Percentiles rank a stretch among this genome's conserved stretches.
Conservation (phyloP, 35 echinoderm and acorn worm species). For the Anneissia japonica region DNA sequence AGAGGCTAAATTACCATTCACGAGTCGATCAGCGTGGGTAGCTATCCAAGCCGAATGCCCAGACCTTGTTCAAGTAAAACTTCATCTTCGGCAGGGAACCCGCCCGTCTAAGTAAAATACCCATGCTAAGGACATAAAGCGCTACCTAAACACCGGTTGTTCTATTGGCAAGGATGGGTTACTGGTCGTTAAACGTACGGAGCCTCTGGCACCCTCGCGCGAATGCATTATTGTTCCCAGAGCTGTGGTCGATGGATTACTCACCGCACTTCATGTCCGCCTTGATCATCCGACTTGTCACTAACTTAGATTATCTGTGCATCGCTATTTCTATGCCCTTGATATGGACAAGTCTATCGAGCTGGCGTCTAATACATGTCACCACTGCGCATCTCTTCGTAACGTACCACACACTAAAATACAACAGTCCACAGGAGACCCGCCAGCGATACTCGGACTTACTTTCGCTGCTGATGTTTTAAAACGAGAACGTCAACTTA, state of each 20-base stretch:
- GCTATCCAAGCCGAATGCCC: slow-evolving; percentile 23
- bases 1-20: slow-evolving; percentile 15
- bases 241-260: slow-evolving; percentile 1
- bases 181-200: slow-evolving; percentile 22
- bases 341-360: slow-evolving; percentile 33
- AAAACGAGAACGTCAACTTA: no score
- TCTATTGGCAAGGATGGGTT: slow-evolving; percentile 31
- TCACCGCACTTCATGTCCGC: slow-evolving; percentile 19
- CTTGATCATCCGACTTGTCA: slow-evolving; percentile 33
- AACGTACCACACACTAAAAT: neutral
- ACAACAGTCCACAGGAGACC: slow-evolving; percentile 13
- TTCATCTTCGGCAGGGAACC: slow-evolving; percentile 36
- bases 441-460: neutral
- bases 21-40: slow-evolving; percentile 21
- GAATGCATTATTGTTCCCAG: slow-evolving; percentile 20
- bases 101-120: slow-evolving; percentile 29
- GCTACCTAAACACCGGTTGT: slow-evolving; percentile 1
- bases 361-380: slow-evolving; percentile 4
- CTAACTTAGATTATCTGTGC: slow-evolving; percentile 2
- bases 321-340: slow-evolving; percentile 52
- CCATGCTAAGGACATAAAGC: slow-evolving; percentile 48
- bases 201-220: slow-evolving; percentile 2
- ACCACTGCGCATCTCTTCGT: slow-evolving; percentile 25
- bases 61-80: slow-evolving; percentile 4
- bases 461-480: no score